A percentile compares a stretch with the other conserved stretches of the same genome.
phyloP scores from a whole-genome alignment of 2,113 vertebrate species.

The Neomonachus schauinslandi region DNA sequence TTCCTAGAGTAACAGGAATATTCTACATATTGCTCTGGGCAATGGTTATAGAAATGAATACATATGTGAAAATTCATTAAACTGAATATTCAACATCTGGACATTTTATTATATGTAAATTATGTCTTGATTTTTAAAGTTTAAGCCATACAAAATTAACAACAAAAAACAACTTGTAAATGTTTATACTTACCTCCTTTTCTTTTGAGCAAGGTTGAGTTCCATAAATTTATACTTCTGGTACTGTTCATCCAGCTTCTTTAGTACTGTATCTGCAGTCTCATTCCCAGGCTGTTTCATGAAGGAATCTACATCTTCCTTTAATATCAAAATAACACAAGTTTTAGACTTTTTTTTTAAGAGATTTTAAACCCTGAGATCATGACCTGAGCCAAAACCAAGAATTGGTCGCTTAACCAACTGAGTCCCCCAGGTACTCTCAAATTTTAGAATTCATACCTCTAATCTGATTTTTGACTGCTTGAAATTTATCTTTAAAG shows the following conservation, averaged over 20 bases:
- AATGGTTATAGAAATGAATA: constrained; percentile 18
- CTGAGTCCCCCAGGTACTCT: neutral
- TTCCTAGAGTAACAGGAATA: neutral
- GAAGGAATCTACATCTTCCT: constrained; percentile 99
- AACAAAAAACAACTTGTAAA: constrained; percentile 28
- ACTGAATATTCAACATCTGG: neutral
- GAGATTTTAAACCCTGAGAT: neutral
- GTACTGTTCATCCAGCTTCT: constrained; percentile 97
- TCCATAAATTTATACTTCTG: constrained; percentile 99
- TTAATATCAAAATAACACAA: constrained; percentile 71
- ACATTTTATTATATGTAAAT: neutral
- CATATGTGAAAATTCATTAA: constrained; percentile 1
- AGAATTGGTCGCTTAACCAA: neutral
- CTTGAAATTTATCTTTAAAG: constrained; percentile 47
- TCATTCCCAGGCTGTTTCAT: constrained; percentile 98
- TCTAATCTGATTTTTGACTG: constrained; percentile 43
- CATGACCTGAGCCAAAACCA: neutral
- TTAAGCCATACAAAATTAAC: neutral
- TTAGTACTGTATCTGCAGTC: constrained; percentile 93
- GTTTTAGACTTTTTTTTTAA: neutral
- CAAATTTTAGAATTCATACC: constrained; percentile 22
- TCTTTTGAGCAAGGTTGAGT: constrained; percentile 98
- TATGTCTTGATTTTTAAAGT: neutral
- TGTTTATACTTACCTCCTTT: constrained; percentile 90
- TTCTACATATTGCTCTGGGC: neutral